Conservation (phyloP, 2,797 vertebrate genomes). For the Simalia tracyae region DNA sequence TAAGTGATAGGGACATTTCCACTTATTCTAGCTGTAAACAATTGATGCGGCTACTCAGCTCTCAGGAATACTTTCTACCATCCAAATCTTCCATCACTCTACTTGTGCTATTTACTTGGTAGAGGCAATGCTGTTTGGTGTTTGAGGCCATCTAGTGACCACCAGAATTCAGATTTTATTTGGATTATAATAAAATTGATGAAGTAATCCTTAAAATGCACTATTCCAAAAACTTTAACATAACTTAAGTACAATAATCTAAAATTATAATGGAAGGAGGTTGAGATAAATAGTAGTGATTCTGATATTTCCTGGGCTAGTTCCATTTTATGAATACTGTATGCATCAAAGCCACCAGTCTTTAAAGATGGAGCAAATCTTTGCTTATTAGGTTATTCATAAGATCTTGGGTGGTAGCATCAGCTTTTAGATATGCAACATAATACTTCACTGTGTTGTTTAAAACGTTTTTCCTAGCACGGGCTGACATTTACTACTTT, state of each 20-base stretch:
- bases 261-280: background rate
- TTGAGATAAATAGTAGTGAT: constrained; percentile 8
- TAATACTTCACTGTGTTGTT: background rate
- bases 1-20: background rate
- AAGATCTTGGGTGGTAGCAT: background rate
- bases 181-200: background rate
- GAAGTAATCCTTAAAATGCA: background rate
- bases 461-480: background rate
- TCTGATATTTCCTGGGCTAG: constrained; percentile 31
- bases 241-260: background rate
- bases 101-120: background rate
- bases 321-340: constrained; percentile 31
- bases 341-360: background rate
- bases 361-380: constrained; percentile 34
- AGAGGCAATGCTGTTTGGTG: background rate
- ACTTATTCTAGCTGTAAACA: background rate
- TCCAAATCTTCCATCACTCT: background rate
- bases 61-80: constrained; percentile 26
- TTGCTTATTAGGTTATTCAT: background rate
- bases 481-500: background rate
- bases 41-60: background rate
- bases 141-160: background rate
- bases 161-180: background rate
- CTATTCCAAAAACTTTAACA: background rate
- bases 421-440: background rate